phyloP scores from a whole-genome alignment of 2,888 invertebrate species.

The Schizaphis graminum region DNA sequence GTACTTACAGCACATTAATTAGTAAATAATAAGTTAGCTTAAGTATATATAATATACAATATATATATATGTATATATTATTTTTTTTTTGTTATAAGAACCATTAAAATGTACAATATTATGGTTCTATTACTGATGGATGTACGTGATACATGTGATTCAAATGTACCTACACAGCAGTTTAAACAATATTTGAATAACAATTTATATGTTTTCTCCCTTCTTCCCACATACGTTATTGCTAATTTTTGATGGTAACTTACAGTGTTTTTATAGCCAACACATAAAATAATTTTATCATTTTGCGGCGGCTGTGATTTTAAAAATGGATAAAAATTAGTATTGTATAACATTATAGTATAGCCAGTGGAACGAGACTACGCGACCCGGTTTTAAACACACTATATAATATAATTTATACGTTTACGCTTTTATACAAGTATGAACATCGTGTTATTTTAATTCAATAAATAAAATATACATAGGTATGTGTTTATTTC shows the following conservation, averaged over 20 bases:
- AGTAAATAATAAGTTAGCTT: background rate
- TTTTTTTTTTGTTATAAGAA: background rate
- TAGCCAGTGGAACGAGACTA: background rate
- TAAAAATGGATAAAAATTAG: background rate
- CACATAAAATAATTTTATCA: background rate
- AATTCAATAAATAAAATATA: background rate
- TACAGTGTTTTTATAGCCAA: background rate
- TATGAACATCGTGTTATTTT: background rate
- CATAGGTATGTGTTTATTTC: background rate
- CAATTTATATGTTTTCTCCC: background rate
- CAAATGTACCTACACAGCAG: background rate
- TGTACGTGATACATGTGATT: background rate
- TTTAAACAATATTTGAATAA: background rate
- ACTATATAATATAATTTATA: background rate
- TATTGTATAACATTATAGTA: background rate
- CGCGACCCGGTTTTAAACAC: background rate
- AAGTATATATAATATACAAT: background rate
- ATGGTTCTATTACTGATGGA: background rate
- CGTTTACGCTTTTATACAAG: background rate
- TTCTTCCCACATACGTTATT: background rate
- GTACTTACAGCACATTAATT: background rate
- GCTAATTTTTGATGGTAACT: background rate
- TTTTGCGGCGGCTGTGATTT: background rate
- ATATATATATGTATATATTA: too few species aligned
- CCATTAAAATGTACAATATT: background rate